Evolutionary conservation across 2,113 vertebrate genomes (phyloP).

Genomic region (Microtus richardsoni): DNA sequence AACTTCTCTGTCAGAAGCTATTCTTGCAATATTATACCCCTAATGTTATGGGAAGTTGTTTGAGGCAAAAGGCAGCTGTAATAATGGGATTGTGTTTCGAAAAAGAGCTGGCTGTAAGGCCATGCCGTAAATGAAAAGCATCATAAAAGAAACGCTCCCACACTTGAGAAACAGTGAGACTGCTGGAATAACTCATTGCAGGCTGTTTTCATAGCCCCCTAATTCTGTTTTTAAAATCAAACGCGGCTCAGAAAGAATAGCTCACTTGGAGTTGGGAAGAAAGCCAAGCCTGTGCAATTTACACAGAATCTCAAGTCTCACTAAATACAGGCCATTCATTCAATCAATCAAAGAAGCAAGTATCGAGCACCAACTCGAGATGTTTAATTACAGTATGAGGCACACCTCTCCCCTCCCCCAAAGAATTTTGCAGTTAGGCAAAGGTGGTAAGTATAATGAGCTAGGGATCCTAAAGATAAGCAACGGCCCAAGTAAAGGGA

Average conservation of each 20-base stretch:
- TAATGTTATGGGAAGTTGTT: conserved; percentile 77
- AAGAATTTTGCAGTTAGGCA: neutral
- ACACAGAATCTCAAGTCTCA: conserved; percentile 48
- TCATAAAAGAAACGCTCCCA: conserved; percentile 82
- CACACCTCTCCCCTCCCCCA: neutral
- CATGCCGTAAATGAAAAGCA: conserved; percentile 84
- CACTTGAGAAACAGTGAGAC: conserved; percentile 77
- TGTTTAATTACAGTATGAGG: neutral
- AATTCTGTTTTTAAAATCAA: conserved; percentile 82
- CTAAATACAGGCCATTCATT: conserved; percentile 31
- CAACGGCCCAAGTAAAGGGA: neutral
- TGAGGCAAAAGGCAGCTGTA: conserved; percentile 74
- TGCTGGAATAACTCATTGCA: conserved; percentile 78
- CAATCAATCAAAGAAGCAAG: neutral
- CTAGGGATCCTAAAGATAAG: neutral
- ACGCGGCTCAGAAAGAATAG: conserved; percentile 67
- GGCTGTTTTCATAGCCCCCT: conserved; percentile 77
- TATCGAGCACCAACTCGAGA: neutral
- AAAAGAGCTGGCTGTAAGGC: conserved; percentile 77
- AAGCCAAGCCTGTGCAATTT: conserved; percentile 68
- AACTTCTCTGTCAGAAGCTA: conserved; percentile 76
- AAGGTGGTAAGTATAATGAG: neutral
- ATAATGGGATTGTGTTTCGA: conserved; percentile 79
- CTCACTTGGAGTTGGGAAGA: conserved; percentile 62
- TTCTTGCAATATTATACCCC: conserved; percentile 77